A percentile compares a stretch with the other conserved stretches of the same genome.
Evolutionary conservation across 2,113 vertebrate genomes (phyloP).

Genomic region (Microtus richardsoni): DNA sequence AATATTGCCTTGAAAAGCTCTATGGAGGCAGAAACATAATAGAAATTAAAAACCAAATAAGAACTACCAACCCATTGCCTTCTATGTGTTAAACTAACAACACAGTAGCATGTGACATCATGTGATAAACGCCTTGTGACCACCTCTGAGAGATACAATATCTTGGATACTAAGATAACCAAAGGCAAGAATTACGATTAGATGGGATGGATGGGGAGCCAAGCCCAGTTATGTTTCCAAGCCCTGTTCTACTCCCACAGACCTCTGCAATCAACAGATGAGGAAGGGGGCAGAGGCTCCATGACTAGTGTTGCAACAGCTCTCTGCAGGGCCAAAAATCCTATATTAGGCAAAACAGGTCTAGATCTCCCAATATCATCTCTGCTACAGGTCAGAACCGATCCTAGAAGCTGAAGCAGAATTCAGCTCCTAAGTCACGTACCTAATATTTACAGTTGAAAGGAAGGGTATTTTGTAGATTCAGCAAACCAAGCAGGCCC

Average conservation of each 20-base stretch:
- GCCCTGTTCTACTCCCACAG: neutral
- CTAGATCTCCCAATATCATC: neutral
- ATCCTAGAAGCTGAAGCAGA: neutral
- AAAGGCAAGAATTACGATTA: neutral
- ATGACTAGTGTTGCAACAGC: neutral
- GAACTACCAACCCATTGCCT: neutral
- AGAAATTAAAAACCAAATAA: neutral
- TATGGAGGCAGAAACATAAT: neutral
- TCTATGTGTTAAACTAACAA: constrained; percentile 1
- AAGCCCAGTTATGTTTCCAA: neutral
- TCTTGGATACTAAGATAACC: neutral
- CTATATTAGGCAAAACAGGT: neutral
- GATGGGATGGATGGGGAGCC: neutral
- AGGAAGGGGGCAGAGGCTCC: neutral
- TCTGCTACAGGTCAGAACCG: neutral
- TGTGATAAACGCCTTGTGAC: neutral
- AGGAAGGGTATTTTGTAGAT: neutral
- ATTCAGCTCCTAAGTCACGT: neutral
- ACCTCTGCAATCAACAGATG: neutral
- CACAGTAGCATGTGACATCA: neutral
- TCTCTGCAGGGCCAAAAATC: neutral
- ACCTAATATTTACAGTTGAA: neutral
- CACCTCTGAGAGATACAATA: neutral
- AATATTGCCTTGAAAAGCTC: neutral
- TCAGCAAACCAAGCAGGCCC: neutral